These are phyloP conservation scores for Petrophora chlorosata DNA, from an alignment of 2,888 invertebrate genomes.

Conservation along the genomic window DNA sequence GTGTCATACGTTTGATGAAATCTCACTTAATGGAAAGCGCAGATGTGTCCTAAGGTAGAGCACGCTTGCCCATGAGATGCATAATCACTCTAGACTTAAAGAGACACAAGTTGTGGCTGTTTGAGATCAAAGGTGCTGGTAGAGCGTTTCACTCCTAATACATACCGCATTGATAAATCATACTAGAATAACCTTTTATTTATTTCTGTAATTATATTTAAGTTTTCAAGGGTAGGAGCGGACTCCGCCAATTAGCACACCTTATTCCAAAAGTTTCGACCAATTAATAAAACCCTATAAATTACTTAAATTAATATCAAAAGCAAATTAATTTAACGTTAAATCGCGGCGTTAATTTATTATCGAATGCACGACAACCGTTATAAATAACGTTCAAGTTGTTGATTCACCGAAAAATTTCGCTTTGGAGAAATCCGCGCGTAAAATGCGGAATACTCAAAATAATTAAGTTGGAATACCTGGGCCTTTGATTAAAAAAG, in stretches of 20 bases:
- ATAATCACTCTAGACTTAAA: too few relatives aligned
- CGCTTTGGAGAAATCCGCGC: slow-evolving; percentile 28
- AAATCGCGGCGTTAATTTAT: slow-evolving; percentile 35
- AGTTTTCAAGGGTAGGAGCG: not conserved
- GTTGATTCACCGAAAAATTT: slow-evolving; percentile 41
- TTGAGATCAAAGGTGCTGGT: too few relatives aligned
- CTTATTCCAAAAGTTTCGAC: slow-evolving; percentile 8
- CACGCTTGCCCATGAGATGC: too few relatives aligned
- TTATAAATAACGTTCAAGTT: slow-evolving; percentile 39
- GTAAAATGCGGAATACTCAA: slow-evolving; percentile 36
- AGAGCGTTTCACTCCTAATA: too few relatives aligned
- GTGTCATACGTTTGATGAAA: too few relatives aligned
- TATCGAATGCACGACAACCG: slow-evolving; percentile 30
- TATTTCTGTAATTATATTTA: not conserved
- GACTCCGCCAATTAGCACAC: too few relatives aligned
- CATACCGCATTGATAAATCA: too few relatives aligned
- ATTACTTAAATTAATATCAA: slow-evolving; percentile 35
- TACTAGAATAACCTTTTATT: too few relatives aligned
- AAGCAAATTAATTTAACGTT: slow-evolving; percentile 36
- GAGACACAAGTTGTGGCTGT: too few relatives aligned
- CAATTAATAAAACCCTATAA: slow-evolving; percentile 23
- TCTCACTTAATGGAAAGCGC: too few relatives aligned
- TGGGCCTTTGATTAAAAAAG: slow-evolving; percentile 20
- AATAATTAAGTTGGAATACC: slow-evolving; percentile 68
- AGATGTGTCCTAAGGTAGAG: too few relatives aligned